phyloP scores from a whole-genome alignment of 2,888 invertebrate genomes.

The Ypsolopha scabrella region DNA sequence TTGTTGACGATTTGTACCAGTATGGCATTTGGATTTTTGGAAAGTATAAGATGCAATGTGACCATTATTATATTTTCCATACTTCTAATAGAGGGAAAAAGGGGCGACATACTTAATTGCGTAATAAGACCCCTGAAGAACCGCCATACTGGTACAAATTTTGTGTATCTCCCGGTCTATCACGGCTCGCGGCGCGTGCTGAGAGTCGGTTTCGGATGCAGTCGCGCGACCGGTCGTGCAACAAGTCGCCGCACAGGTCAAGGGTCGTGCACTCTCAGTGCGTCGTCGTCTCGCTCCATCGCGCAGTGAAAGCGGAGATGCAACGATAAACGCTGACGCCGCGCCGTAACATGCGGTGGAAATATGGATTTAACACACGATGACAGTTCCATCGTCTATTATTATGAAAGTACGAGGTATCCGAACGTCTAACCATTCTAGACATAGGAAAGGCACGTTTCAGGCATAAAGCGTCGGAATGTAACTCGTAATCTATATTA shows the following conservation, averaged over 20 bases:
- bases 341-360: conserved; percentile 1
- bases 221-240: not conserved
- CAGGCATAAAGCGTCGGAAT: too few relatives aligned
- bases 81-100: too few relatives aligned
- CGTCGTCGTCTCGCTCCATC: conserved; percentile 6
- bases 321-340: not conserved
- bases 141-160: too few relatives aligned
- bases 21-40: too few relatives aligned
- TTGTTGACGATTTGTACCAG: too few relatives aligned
- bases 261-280: conserved; percentile 9
- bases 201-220: not conserved
- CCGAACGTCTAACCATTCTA: not conserved
- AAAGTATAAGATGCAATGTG: too few relatives aligned
- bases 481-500: too few relatives aligned
- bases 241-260: conserved; percentile 4
- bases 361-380: conserved; percentile 1
- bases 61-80: too few relatives aligned
- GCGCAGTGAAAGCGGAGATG: conserved; percentile 1
- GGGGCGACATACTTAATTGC: too few relatives aligned
- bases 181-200: not conserved
- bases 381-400: not conserved
- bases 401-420: not conserved
- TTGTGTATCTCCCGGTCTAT: too few relatives aligned
- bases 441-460: too few relatives aligned
- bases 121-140: too few relatives aligned